Evolutionary conservation across 2,888 invertebrate species (phyloP).

Genomic region (Micropterix aruncella): DNA sequence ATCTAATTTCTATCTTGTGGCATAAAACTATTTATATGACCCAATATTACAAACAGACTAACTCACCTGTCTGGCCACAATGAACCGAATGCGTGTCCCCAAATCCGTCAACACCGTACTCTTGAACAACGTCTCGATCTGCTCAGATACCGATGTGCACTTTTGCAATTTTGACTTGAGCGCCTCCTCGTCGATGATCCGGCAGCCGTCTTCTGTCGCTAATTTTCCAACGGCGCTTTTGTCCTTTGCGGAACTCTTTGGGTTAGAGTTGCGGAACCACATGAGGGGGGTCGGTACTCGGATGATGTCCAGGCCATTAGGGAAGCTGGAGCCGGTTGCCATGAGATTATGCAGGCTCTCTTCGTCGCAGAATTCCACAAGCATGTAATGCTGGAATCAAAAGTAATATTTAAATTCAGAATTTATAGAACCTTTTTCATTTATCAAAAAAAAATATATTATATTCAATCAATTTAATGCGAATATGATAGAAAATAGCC

Average conservation of each 20-base stretch:
- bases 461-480: too few species aligned
- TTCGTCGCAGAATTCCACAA: slow-evolving; percentile 53
- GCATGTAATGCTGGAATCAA: slow-evolving; percentile 61
- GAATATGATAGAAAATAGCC: too few species aligned
- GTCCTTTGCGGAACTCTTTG: slow-evolving; percentile 12
- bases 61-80: slow-evolving; percentile 52
- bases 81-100: slow-evolving; percentile 57
- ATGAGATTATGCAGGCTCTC: slow-evolving; percentile 39
- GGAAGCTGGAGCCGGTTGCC: slow-evolving; percentile 37
- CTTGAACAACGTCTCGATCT: slow-evolving; percentile 49
- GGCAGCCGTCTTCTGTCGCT: slow-evolving; percentile 30
- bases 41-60: neutral
- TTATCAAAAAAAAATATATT: too few species aligned
- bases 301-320: slow-evolving; percentile 41
- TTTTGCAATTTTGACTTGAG: slow-evolving; percentile 31
- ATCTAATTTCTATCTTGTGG: neutral
- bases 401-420: too few species aligned
- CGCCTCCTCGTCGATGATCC: slow-evolving; percentile 23
- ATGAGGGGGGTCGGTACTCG: slow-evolving; percentile 56
- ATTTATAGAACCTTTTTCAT: too few species aligned
- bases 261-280: slow-evolving; percentile 47
- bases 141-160: slow-evolving; percentile 44
- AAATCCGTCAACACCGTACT: slow-evolving; percentile 55
- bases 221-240: slow-evolving; percentile 14
- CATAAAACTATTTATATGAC: neutral